phyloP scores from a whole-genome alignment of 2,797 vertebrate species.

The Phataginus tetradactyla region DNA sequence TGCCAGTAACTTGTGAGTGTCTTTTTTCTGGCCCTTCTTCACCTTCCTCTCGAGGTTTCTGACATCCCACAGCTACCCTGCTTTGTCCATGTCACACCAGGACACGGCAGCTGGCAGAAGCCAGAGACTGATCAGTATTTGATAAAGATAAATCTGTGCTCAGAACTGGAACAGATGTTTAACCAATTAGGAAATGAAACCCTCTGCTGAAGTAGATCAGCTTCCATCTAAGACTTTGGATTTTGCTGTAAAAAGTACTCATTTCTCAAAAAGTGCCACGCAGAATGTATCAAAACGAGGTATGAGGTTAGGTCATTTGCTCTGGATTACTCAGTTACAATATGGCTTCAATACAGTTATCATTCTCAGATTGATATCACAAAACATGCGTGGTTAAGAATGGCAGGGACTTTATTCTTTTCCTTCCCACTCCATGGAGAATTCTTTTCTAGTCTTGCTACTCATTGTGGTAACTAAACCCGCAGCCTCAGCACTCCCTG shows the following conservation, averaged over 20 bases:
- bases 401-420: too few relatives aligned
- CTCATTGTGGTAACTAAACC: not conserved
- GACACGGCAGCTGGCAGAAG: constrained; percentile 55
- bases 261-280: constrained; percentile 39
- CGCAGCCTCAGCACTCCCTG: not conserved
- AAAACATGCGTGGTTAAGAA: not conserved
- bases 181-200: constrained; percentile 69
- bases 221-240: constrained; percentile 51
- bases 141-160: constrained; percentile 80
- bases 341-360: not conserved
- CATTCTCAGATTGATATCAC: not conserved
- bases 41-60: constrained; percentile 6
- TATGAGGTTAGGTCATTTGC: not conserved
- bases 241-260: constrained; percentile 54
- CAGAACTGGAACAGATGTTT: constrained; percentile 75
- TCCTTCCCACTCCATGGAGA: not conserved
- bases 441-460: not conserved
- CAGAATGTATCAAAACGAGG: not conserved
- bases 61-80: constrained; percentile 36
- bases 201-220: constrained; percentile 46
- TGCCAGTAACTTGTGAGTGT: not conserved
- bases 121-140: constrained; percentile 70
- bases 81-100: constrained; percentile 47
- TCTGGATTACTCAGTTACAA: not conserved
- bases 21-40: not conserved